Base-by-base conservation (phyloP, 1,140 invertebrate species). In the Musca domestica region DNA sequence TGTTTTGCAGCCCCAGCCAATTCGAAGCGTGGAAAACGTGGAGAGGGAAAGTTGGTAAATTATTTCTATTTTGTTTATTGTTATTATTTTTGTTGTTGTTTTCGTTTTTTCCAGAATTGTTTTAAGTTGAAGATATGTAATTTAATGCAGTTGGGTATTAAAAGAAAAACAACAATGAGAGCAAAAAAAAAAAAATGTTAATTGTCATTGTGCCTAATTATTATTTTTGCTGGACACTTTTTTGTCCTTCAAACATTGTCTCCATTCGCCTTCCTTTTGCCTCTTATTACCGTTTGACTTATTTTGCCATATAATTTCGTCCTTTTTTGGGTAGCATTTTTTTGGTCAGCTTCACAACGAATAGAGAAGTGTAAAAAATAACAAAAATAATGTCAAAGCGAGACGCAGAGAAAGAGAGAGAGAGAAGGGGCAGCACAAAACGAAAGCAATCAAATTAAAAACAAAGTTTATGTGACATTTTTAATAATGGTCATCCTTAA, bases 161-260 rank as follows among this genome's bases (percentile, higher is more conserved):
- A 41, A 41, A 41, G 10, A 9, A 41, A 41, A 41, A 41, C 19
- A 58, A 61, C 48, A 51, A 51, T 17, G 20, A 51, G 0, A 20
- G n/a, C 6, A 51, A 41, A 51, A 46, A 46, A 46, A 46, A 46
- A 3, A 25, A 34, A 61, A 61, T 61, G 56, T 61, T 61, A 61
- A 61, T 61, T 61, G 56, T 61, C 56, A 61, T 61, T 61, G 56
- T 61, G 56, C 56, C 56, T 61, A 61, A 61, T 61, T 61, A 61
- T 56, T 56, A 56, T 56, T 56, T 56, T 56, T 56, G 12, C 34
- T 41, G 34, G 34, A 15, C 27, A 23, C 51, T 54, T 23, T 25
- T 56, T 22, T 27, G 23, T 56, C 52, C 23, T 25, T 56, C 22
- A 27, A n/a, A 22, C 48, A 9, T 51, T 51, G 5, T 49, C 17